A percentile compares a stretch with the other conserved stretches of the same genome.
Evolutionary conservation across 2,888 invertebrate species (phyloP).

Genomic region (Sarcophaga caerulescens): DNA sequence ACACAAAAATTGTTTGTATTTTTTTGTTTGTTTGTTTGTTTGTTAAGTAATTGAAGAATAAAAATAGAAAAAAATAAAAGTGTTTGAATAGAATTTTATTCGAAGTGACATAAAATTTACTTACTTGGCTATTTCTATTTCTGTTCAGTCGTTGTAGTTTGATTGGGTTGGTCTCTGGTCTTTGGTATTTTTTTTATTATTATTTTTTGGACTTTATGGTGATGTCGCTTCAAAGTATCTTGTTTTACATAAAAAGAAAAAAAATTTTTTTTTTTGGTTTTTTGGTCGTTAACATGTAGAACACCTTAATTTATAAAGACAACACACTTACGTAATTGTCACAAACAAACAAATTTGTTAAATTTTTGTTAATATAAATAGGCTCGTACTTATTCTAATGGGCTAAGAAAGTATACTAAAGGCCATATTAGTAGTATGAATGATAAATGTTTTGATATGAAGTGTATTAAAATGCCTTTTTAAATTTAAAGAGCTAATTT

Average conservation of each 20-base stretch:
- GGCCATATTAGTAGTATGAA: not conserved
- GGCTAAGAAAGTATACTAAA: not conserved
- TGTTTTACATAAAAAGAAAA: not conserved
- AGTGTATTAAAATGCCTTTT: too few species aligned
- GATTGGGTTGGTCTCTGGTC: not conserved
- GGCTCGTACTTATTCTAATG: not conserved
- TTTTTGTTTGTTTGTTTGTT: too few species aligned
- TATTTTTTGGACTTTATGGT: not conserved
- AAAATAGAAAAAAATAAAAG: not conserved
- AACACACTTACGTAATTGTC: not conserved
- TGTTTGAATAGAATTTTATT: not conserved
- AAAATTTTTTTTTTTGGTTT: not conserved
- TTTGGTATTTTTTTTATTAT: not conserved
- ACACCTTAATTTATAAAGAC: not conserved
- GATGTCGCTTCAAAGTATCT: not conserved
- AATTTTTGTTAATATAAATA: not conserved
- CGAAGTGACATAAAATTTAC: not conserved
- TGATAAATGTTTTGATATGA: too few species aligned
- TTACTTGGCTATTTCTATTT: not conserved
- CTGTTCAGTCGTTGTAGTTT: not conserved
- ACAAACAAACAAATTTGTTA: not conserved
- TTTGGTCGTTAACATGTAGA: not conserved
- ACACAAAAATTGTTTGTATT: not conserved
- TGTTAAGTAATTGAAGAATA: too few species aligned
- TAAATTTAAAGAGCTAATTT: too few species aligned